A percentile compares a stretch with the other conserved stretches of the same genome.
phyloP scores from a whole-genome alignment of 2,797 vertebrate species.

The Coreius guichenoti region DNA sequence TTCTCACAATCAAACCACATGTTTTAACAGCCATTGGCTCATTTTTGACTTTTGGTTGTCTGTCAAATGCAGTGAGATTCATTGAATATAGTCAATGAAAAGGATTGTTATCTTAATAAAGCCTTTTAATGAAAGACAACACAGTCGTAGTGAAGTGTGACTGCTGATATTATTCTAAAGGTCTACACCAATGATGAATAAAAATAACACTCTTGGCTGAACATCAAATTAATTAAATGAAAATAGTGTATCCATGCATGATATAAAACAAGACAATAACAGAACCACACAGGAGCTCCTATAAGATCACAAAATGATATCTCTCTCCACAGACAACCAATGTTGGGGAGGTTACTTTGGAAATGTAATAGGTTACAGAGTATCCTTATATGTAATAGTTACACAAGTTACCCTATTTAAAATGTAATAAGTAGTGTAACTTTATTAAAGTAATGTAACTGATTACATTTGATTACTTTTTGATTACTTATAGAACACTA shows the following conservation, averaged over 20 bases:
- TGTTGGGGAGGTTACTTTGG: no score
- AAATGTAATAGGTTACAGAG: no score
- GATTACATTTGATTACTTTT: no score
- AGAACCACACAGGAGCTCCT: neutral
- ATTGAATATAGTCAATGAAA: neutral
- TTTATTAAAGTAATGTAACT: no score
- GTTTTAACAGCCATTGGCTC: neutral
- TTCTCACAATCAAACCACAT: constrained; percentile 26
- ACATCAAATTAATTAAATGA: constrained; percentile 11
- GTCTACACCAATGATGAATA: neutral
- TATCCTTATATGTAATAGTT: no score
- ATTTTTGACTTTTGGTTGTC: neutral
- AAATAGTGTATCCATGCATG: neutral
- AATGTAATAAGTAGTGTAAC: no score
- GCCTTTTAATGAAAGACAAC: constrained; percentile 1
- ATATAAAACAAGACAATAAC: neutral
- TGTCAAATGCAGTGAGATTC: neutral
- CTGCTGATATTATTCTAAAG: constrained; percentile 1
- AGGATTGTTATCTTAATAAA: constrained; percentile 4
- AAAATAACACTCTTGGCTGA: constrained; percentile 18
- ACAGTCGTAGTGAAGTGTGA: constrained; percentile 1
- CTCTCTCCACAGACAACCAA: neutral
- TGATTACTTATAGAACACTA: no score
- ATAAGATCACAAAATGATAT: neutral
- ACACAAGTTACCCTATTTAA: no score